Evolutionary conservation across 1,140 invertebrate species (phyloP).

Genomic region (Cyclargus thomasi): DNA sequence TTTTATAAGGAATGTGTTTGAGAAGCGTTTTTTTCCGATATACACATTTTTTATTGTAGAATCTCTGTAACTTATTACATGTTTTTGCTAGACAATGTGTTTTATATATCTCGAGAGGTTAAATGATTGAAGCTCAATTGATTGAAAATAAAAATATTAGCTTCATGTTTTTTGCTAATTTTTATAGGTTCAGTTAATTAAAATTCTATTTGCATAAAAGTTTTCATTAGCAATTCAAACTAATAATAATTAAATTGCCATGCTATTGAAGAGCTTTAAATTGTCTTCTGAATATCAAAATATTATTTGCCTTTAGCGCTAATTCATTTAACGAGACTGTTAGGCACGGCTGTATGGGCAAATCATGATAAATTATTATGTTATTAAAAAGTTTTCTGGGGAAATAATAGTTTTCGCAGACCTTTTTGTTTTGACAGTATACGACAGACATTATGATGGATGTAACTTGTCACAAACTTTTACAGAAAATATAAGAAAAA

Average conservation of each 20-base stretch:
- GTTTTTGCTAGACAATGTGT: too few relatives aligned
- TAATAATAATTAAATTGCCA: too few relatives aligned
- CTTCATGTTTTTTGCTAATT: too few relatives aligned
- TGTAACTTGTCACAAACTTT: background rate
- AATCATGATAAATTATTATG: background rate
- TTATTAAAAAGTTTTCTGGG: background rate
- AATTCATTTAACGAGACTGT: background rate
- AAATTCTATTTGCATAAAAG: too few relatives aligned
- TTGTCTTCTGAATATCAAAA: too few relatives aligned
- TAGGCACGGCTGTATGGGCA: background rate
- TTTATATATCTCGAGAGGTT: too few relatives aligned
- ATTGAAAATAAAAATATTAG: too few relatives aligned
- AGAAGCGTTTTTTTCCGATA: background rate
- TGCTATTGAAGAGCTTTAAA: too few relatives aligned
- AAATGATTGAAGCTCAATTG: too few relatives aligned
- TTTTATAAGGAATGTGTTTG: background rate
- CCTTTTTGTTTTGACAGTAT: slow-evolving; percentile 1
- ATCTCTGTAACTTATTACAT: background rate
- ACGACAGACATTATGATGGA: slow-evolving; percentile 2
- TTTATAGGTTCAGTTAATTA: too few relatives aligned
- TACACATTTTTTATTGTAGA: background rate
- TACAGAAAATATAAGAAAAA: background rate
- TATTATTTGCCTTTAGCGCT: background rate
- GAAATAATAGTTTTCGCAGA: background rate
- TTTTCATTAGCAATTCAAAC: too few relatives aligned